Percentiles rank a stretch among this genome's conserved stretches.
These are phyloP conservation scores for Orchesellides sinensis DNA, from an alignment of 2,888 invertebrate species.

Conservation along the genomic window DNA sequence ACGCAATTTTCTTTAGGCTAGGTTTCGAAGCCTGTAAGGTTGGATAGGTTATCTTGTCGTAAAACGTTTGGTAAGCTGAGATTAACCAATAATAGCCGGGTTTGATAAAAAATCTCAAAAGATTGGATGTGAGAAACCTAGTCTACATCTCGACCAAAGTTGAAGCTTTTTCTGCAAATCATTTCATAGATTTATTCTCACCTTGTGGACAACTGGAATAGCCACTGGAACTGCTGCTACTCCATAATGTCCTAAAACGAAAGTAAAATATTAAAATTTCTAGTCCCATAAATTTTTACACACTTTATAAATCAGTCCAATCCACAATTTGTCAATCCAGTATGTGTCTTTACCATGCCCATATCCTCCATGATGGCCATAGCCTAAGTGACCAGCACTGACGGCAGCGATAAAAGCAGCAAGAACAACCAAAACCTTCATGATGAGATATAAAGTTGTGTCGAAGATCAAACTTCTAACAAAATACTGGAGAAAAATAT, in stretches of 20 bases:
- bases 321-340: background rate
- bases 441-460: constrained; percentile 6
- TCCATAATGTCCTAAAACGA: constrained; percentile 49
- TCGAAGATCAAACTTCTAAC: too few species aligned
- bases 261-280: background rate
- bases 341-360: background rate
- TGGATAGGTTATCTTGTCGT: too few species aligned
- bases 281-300: background rate
- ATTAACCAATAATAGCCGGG: too few species aligned
- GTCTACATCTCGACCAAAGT: too few species aligned
- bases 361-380: constrained; percentile 27
- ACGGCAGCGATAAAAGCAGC: constrained; percentile 67
- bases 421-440: constrained; percentile 71
- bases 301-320: background rate
- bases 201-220: constrained; percentile 71
- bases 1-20: too few species aligned
- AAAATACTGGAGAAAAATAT: too few species aligned
- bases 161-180: too few species aligned
- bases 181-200: constrained; percentile 24
- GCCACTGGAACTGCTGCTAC: constrained; percentile 62
- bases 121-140: too few species aligned
- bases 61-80: too few species aligned
- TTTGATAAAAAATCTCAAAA: too few species aligned
- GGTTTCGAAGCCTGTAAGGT: too few species aligned
- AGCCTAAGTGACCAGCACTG: constrained; percentile 60